Evolutionary conservation across 2,797 vertebrate genomes (phyloP).

Genomic region (Miichthys miiuy): DNA sequence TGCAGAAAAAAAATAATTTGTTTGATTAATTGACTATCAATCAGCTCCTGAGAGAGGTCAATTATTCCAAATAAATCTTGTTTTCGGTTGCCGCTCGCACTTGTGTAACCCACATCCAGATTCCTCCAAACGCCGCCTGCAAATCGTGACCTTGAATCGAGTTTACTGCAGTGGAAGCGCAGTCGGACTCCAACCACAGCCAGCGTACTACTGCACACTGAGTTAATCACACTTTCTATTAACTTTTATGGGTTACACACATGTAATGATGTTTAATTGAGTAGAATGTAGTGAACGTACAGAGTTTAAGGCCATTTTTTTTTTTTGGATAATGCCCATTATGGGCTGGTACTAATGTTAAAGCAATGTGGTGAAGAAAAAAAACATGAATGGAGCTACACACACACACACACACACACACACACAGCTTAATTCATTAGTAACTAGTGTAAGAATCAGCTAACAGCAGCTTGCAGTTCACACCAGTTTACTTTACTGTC

Average conservation of each 20-base stretch:
- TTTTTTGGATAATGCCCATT: slow-evolving; percentile 32
- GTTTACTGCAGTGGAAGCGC: slow-evolving; percentile 58
- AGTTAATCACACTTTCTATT: slow-evolving; percentile 75
- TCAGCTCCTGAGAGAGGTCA: slow-evolving; percentile 15
- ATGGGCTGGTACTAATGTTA: slow-evolving; percentile 5
- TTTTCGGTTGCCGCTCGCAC: slow-evolving; percentile 21
- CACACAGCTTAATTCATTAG: neutral
- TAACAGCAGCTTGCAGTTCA: no score
- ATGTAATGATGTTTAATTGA: slow-evolving; percentile 65
- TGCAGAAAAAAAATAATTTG: slow-evolving; percentile 23
- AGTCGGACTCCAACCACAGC: slow-evolving; percentile 63
- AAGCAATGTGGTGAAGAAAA: slow-evolving; percentile 16
- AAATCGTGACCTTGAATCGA: slow-evolving; percentile 46
- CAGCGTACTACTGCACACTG: slow-evolving; percentile 47
- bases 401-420: neutral
- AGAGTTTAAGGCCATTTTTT: slow-evolving; percentile 39
- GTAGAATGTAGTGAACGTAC: slow-evolving; percentile 48
- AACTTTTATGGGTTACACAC: slow-evolving; percentile 72
- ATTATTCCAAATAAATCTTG: slow-evolving; percentile 15
- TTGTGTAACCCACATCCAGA: slow-evolving; percentile 27
- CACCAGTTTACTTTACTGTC: no score
- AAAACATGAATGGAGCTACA: slow-evolving; percentile 14
- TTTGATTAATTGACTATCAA: slow-evolving; percentile 27
- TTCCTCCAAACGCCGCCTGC: slow-evolving; percentile 32
- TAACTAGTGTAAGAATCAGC: neutral